These are phyloP conservation scores for Leptopilina myrica DNA, from an alignment of 2,888 invertebrate genomes.

Conservation along the genomic window DNA sequence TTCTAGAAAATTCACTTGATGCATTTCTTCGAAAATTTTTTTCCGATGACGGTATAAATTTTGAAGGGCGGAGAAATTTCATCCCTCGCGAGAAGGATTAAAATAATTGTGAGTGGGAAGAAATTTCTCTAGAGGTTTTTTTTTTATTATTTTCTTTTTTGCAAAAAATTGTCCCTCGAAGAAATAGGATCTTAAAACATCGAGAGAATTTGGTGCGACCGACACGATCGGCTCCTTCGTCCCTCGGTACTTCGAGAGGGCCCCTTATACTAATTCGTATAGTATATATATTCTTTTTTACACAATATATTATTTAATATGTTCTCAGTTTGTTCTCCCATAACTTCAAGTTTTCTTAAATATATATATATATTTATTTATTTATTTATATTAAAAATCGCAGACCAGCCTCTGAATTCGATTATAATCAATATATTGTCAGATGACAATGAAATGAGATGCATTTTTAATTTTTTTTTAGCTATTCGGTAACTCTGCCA, in stretches of 20 bases:
- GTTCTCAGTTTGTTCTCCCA: slow-evolving; percentile 40
- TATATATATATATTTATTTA: no score
- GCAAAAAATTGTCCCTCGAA: neutral
- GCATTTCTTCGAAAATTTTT: slow-evolving; percentile 21
- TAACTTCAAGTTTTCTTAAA: neutral
- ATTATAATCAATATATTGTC: slow-evolving; percentile 13
- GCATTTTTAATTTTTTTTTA: neutral
- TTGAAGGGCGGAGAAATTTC: neutral
- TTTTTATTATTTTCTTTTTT: neutral
- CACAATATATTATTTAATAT: slow-evolving; percentile 44
- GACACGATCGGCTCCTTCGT: slow-evolving; percentile 47
- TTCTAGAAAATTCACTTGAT: slow-evolving; percentile 10
- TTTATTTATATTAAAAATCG: neutral
- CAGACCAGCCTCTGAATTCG: slow-evolving; percentile 19
- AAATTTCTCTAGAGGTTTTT: neutral
- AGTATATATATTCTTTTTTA: slow-evolving; percentile 39
- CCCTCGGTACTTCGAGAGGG: slow-evolving; percentile 48
- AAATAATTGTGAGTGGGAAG: neutral
- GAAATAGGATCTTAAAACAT: slow-evolving; percentile 17
- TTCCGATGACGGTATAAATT: neutral
- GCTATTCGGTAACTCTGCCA: neutral
- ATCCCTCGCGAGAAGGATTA: neutral
- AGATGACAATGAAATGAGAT: neutral
- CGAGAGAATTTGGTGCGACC: slow-evolving; percentile 32
- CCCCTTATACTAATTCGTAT: slow-evolving; percentile 53